Evolutionary conservation across 2,888 invertebrate genomes (phyloP), one percentile per base, ranked within the genome.

Genomic region (Parascotia fuliginaria): DNA sequence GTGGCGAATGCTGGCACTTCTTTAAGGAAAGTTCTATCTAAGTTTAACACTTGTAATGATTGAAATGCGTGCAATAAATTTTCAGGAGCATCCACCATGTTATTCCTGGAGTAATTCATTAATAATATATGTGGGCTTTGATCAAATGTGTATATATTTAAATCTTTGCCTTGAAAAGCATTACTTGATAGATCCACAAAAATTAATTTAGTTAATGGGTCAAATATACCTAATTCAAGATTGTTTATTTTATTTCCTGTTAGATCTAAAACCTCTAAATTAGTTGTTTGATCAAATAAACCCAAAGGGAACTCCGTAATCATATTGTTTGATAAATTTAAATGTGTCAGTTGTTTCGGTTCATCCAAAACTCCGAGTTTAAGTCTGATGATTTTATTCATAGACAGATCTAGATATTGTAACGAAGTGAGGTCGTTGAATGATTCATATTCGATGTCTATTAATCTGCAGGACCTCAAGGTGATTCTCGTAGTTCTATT

Each of bases 1-100:
- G 60, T 75, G 6, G 73, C 77, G 56, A 88, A 90, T 1, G 33
- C 24, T 0, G 90, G 89, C 3, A 90, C 72, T 48, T 79, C 69
- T 5, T 41, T 61, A 15, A 56, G 45, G 12, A 52, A 70, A 51
- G 83, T 82, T 53, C 70, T 66, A 11, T 79, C 73, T 0, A 86
- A 55, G 40, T 73, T 70, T 22, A 86, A 61, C 1, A 52, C 51
- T 28, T 79, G 70, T 34, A 85, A 50, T 0, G 43, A 55, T 40
- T 65, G 50, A 11, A 79, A 65, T 2, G 77, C 63, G 0, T 71
- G 49, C 22, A 85, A 49, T 14, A 85, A 55, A 46, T 72, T 68
- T 3, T 73, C 68, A 1, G 65, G 54, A 7, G 69, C 42, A 22
- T 34, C 60, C 7, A 47, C 49, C 66, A 78, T 68, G 14, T 75